Conservation (phyloP, 2,888 invertebrate genomes). For the Scaptomyza tumidula region DNA sequence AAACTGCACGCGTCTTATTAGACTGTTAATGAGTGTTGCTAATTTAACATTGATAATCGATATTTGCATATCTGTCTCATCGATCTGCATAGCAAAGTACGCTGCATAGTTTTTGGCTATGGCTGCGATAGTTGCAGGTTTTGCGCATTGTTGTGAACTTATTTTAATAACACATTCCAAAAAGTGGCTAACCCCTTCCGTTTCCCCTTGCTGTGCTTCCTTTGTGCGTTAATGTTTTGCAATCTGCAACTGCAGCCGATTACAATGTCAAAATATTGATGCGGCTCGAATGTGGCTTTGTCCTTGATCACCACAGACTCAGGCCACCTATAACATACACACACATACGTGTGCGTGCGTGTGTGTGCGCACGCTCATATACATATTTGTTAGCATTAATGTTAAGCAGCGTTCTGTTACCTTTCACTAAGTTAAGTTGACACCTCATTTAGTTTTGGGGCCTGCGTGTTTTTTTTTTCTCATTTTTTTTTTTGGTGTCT, state of each 20-base stretch:
- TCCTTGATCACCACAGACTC: conserved; percentile 36
- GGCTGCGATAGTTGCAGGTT: background rate
- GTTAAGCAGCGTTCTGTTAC: conserved; percentile 38
- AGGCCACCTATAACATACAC: background rate
- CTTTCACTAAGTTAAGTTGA: conserved; percentile 83
- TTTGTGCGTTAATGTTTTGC: conserved; percentile 55
- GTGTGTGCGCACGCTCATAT: background rate
- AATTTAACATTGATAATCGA: background rate
- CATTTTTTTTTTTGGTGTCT: conserved; percentile 6
- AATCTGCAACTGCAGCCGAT: conserved; percentile 44
- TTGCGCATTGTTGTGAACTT: background rate
- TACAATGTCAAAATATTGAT: conserved; percentile 71
- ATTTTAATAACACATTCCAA: background rate
- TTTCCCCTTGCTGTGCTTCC: background rate
- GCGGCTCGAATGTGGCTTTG: conserved; percentile 21
- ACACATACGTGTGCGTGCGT: background rate
- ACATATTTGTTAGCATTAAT: conserved; percentile 73
- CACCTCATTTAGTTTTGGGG: conserved; percentile 73
- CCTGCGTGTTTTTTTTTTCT: conserved; percentile 12
- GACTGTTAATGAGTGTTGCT: background rate
- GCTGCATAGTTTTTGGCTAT: background rate
- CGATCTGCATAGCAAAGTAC: background rate
- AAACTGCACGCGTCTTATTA: too few species aligned
- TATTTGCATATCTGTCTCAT: background rate
- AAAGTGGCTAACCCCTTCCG: background rate